Percentiles rank a stretch among this genome's conserved stretches.
These are phyloP conservation scores for Anthoptus insignis DNA, from an alignment of 2,888 invertebrate genomes.

Conservation along the genomic window DNA sequence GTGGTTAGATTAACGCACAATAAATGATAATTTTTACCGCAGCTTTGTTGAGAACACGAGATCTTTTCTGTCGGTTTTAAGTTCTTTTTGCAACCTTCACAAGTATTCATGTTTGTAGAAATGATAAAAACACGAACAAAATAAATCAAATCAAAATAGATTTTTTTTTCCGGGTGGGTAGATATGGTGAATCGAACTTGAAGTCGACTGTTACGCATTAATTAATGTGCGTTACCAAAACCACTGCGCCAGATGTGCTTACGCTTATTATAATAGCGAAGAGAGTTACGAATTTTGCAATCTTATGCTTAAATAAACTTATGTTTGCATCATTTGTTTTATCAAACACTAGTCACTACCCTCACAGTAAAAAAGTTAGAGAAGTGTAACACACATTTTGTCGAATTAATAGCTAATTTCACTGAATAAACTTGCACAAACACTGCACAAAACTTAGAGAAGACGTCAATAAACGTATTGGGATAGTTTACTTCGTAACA, in stretches of 20 bases:
- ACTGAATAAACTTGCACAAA: background rate
- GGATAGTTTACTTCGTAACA: background rate
- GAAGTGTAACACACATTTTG: background rate
- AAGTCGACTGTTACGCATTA: too few relatives aligned
- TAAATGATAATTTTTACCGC: slow-evolving; percentile 16
- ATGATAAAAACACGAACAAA: background rate
- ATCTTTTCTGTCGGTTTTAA: slow-evolving; percentile 15
- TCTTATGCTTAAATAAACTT: background rate
- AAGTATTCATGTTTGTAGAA: slow-evolving; percentile 3
- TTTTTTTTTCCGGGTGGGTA: too few relatives aligned
- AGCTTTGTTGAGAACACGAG: background rate
- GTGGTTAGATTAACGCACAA: slow-evolving; percentile 10
- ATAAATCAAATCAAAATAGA: background rate
- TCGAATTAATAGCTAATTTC: background rate
- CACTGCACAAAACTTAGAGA: background rate
- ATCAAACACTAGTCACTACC: background rate
- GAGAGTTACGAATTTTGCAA: background rate
- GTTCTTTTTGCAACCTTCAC: slow-evolving; percentile 14
- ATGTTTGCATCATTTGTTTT: background rate
- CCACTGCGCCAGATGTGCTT: too few relatives aligned
- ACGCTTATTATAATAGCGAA: background rate
- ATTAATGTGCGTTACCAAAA: too few relatives aligned
- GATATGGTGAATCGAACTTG: too few relatives aligned
- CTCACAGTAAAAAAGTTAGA: background rate
- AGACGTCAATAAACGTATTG: background rate